Conservation (phyloP, 2,797 vertebrate genomes). For the Podargus strigoides region DNA sequence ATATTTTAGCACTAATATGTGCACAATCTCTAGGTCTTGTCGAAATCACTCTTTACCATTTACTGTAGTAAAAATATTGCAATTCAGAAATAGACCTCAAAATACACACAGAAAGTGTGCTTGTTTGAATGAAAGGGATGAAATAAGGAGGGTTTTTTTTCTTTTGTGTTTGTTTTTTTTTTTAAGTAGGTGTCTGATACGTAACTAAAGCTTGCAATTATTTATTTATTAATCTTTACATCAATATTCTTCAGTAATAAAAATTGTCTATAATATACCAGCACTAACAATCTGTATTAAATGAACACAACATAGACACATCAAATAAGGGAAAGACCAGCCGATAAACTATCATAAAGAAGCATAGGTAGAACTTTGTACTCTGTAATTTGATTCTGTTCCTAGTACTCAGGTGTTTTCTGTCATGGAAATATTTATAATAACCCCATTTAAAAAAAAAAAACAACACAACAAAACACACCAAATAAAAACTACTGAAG, state of each 20-base stretch:
- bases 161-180: too few species aligned
- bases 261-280: background rate
- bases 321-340: background rate
- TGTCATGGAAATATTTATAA: background rate
- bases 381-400: background rate
- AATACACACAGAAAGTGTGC: background rate
- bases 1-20: background rate
- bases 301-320: background rate
- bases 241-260: background rate
- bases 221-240: background rate
- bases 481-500: background rate
- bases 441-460: background rate
- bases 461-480: too few species aligned
- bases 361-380: background rate
- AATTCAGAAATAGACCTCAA: background rate
- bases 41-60: background rate
- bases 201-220: background rate
- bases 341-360: background rate
- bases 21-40: background rate
- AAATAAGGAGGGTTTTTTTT: background rate
- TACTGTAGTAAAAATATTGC: background rate
- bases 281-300: background rate
- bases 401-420: background rate
- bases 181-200: background rate
- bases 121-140: background rate